These are phyloP conservation scores for Pseudopipra pipra DNA, from an alignment of 2,113 vertebrate genomes.

Conservation along the genomic window DNA sequence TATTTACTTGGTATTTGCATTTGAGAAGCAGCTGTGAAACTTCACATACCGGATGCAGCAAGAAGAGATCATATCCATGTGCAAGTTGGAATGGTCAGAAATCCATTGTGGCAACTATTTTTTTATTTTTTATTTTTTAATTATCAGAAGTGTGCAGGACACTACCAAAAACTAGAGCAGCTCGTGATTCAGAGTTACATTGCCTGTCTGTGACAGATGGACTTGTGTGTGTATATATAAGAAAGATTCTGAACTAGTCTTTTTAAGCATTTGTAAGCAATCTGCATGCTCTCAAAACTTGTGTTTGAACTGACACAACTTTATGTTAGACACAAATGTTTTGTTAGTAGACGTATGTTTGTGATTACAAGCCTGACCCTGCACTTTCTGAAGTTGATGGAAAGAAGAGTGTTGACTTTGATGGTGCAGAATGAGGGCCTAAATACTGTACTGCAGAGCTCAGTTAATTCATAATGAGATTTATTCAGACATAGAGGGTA, in stretches of 20 bases:
- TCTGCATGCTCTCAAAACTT: constrained; percentile 45
- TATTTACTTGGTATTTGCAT: constrained; percentile 94
- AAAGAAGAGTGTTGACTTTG: neutral
- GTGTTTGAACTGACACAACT: neutral
- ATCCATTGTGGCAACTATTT: constrained; percentile 62
- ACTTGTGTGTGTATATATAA: constrained; percentile 59
- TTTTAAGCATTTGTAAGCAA: constrained; percentile 66
- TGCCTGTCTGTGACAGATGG: constrained; percentile 77
- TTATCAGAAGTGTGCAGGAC: constrained; percentile 61
- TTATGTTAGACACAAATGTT: constrained; percentile 8
- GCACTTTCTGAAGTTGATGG: neutral
- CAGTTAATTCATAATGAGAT: neutral
- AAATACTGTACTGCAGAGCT: neutral
- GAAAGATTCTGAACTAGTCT: constrained; percentile 62
- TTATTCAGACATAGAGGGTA: neutral
- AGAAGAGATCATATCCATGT: constrained; percentile 20
- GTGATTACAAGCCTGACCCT: constrained; percentile 7
- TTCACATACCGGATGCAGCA: neutral
- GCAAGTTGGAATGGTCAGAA: constrained; percentile 43
- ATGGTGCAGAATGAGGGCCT: constrained; percentile 39
- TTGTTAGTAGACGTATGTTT: neutral
- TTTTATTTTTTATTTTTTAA: constrained; percentile 70
- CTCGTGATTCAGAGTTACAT: constrained; percentile 51
- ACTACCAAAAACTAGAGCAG: constrained; percentile 55
- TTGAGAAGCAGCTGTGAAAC: constrained; percentile 85